Conservation (phyloP, 2,113 vertebrate genomes). For the Aplodontia rufa region DNA sequence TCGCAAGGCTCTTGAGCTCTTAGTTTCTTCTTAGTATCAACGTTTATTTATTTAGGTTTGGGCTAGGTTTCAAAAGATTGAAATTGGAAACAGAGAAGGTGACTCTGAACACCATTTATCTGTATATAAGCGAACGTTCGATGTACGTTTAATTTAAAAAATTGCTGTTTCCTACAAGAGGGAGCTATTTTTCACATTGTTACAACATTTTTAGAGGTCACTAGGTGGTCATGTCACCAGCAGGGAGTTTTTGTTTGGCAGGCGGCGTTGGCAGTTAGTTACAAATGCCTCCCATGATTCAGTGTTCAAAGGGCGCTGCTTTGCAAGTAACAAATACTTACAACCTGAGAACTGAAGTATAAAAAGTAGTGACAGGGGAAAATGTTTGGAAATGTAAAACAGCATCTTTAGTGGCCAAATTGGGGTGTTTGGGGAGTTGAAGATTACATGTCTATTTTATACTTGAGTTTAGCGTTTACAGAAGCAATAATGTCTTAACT, state of each 20-base stretch:
- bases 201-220: constrained; percentile 93
- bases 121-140: constrained; percentile 89
- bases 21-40: constrained; percentile 92
- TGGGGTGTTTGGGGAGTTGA: constrained; percentile 85
- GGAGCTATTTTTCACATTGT: constrained; percentile 95
- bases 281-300: constrained; percentile 90
- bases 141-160: constrained; percentile 91
- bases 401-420: constrained; percentile 90
- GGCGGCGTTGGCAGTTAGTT: constrained; percentile 88
- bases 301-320: constrained; percentile 86
- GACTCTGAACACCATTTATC: constrained; percentile 92
- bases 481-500: constrained; percentile 86
- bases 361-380: constrained; percentile 87
- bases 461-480: constrained; percentile 83
- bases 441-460: constrained; percentile 86
- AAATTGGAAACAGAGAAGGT: constrained; percentile 93
- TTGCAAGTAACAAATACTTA: constrained; percentile 89
- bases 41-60: constrained; percentile 92
- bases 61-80: constrained; percentile 91
- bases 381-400: constrained; percentile 88
- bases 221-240: constrained; percentile 92
- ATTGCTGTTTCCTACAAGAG: constrained; percentile 91
- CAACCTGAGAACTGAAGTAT: constrained; percentile 89
- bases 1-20: constrained; percentile 89
- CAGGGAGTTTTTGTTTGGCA: constrained; percentile 92